Conservation (phyloP, 2,888 invertebrate species). For the Plebejus argus region DNA sequence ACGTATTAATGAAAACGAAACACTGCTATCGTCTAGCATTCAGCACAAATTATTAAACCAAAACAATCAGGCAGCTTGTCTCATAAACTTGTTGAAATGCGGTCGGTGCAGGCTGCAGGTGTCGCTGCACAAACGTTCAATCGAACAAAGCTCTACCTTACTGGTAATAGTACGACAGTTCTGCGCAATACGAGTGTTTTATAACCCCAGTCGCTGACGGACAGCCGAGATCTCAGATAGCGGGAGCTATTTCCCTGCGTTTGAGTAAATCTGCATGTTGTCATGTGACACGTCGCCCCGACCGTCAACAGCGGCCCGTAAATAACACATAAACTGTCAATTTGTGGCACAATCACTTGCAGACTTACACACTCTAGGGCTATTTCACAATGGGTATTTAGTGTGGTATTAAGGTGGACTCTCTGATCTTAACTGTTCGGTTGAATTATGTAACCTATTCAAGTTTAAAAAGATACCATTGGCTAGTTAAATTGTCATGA, state of each 20-base stretch:
- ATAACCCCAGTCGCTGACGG: background rate
- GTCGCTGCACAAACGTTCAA: background rate
- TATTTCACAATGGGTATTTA: background rate
- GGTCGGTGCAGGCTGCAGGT: background rate
- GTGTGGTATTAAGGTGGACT: background rate
- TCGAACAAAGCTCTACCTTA: background rate
- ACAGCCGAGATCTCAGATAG: background rate
- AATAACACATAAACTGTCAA: background rate
- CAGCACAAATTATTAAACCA: background rate
- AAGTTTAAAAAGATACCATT: too few relatives aligned
- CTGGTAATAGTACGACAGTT: background rate
- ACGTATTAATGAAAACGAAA: background rate
- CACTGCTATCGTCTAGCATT: background rate
- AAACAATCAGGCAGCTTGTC: background rate
- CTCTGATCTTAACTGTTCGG: too few relatives aligned
- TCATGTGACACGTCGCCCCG: background rate
- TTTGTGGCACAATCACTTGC: background rate
- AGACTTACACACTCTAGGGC: background rate
- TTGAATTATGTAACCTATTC: too few relatives aligned
- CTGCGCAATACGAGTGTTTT: background rate
- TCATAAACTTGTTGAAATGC: background rate
- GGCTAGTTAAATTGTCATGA: too few relatives aligned
- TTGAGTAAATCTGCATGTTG: slow-evolving; percentile 5
- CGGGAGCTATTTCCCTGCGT: background rate
- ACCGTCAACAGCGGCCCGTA: background rate